Base-by-base conservation (phyloP, 2,888 invertebrate species). In the Hylaea fasciaria region DNA sequence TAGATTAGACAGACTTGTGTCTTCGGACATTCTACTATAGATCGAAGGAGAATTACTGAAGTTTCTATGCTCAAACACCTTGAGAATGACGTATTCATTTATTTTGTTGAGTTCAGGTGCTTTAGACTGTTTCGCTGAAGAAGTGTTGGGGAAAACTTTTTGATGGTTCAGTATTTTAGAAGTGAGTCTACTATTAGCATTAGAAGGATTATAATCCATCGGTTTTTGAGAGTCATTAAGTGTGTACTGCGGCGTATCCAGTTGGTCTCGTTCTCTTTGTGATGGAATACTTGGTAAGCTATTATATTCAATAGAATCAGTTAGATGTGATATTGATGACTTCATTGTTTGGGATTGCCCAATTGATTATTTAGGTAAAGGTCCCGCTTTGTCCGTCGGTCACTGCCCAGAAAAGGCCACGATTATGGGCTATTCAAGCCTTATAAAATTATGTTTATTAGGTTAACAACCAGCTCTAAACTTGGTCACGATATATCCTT, bases 301-400 rank as follows among this genome's bases (percentile, higher is more conserved):
- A 48, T 74, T 68, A 61, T 80, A 77, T 57, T 83, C 83, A 50
- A 83, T 81, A 12, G 84, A 82, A 53, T 84, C 79, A 12, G 79
- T 76, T 35, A 55, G 45, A 48, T 56, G 17, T 12, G 69, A 70
- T 13, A 43, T 54, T 12, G 65, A 65, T 68, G 70, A 70, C 64
- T 65, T 70, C 70, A 70, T 68, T 62, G 50, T 32, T 54, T 49
- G 37, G 35, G 40, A 55, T 53, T 53, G 47, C 59, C n/a, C n/a
- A n/a, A n/a, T 45, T n/a, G 49, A 53, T 41, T 58, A 59, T 64
- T 66, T 62, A 57, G 60, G 60, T 53, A 53, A 65, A 61, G 49
- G 44, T 46, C 40, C 59, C 57, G 61, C 64, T 47, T 22, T 53
- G 44, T 67, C 57, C 53, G 54, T 65, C 53, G 57, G 62, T 65